Conservation (phyloP, 2,113 vertebrate genomes). For the Dolichallabes microphthalmus region DNA sequence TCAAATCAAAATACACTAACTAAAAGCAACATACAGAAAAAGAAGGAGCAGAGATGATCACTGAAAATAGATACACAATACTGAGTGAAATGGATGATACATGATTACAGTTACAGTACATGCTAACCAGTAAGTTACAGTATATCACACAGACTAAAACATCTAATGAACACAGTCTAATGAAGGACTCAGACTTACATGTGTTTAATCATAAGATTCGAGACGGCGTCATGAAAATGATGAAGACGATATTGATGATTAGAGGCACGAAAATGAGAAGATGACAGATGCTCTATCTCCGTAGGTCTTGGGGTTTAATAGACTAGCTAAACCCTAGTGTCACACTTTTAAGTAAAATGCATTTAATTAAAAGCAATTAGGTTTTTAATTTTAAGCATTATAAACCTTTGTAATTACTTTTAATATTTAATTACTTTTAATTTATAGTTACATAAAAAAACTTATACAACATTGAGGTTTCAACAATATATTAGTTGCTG, state of each 20-base stretch:
- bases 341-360: not conserved
- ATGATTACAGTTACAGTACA: conserved; percentile 21
- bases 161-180: not conserved
- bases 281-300: not conserved
- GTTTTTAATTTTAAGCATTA: not conserved
- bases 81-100: conserved; percentile 9
- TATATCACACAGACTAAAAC: not conserved
- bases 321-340: not conserved
- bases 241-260: not conserved
- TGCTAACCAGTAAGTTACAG: no score
- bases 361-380: not conserved
- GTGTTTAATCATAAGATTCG: not conserved
- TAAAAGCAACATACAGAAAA: not conserved
- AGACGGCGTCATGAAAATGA: not conserved
- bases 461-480: not conserved
- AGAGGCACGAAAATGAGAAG: not conserved
- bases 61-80: conserved; percentile 14
- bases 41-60: not conserved
- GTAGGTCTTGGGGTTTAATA: not conserved
- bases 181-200: conserved; percentile 8
- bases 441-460: not conserved
- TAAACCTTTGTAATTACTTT: not conserved
- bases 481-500: not conserved
- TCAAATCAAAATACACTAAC: not conserved
- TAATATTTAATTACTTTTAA: not conserved